Evolutionary conservation across 1,140 invertebrate genomes (phyloP).

Genomic region (Bombus vancouverensis): DNA sequence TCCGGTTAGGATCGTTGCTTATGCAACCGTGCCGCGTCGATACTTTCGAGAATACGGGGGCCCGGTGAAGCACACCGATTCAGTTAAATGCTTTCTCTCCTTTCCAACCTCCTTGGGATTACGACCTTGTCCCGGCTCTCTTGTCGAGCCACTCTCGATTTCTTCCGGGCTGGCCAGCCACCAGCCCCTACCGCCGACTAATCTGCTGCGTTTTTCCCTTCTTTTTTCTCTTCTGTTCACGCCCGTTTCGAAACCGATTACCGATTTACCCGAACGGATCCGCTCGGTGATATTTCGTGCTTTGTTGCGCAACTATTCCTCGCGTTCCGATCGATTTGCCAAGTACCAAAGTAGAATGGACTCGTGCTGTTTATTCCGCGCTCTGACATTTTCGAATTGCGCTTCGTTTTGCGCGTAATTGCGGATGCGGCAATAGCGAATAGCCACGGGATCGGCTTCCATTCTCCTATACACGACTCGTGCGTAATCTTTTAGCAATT

Average conservation of each 20-base stretch:
- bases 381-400: too few species aligned
- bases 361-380: too few species aligned
- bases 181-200: conserved; percentile 46
- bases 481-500: not conserved
- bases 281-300: not conserved
- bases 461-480: not conserved
- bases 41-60: conserved; percentile 53
- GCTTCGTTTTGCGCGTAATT: too few species aligned
- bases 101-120: conserved; percentile 64
- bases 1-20: conserved; percentile 40
- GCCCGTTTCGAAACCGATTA: conserved; percentile 1
- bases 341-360: too few species aligned
- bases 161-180: conserved; percentile 58
- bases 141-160: conserved; percentile 63
- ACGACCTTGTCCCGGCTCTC: conserved; percentile 68
- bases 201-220: conserved; percentile 27
- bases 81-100: conserved; percentile 66
- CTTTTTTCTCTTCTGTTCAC: not conserved
- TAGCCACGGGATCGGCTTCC: not conserved
- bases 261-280: not conserved
- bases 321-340: not conserved
- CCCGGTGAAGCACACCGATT: conserved; percentile 19
- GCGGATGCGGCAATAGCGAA: too few species aligned
- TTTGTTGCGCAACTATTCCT: not conserved
- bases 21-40: conserved; percentile 39